These are phyloP conservation scores for Palythoa grandis DNA, from an alignment of 92 coral and sea anemone genomes.

Conservation along the genomic window DNA sequence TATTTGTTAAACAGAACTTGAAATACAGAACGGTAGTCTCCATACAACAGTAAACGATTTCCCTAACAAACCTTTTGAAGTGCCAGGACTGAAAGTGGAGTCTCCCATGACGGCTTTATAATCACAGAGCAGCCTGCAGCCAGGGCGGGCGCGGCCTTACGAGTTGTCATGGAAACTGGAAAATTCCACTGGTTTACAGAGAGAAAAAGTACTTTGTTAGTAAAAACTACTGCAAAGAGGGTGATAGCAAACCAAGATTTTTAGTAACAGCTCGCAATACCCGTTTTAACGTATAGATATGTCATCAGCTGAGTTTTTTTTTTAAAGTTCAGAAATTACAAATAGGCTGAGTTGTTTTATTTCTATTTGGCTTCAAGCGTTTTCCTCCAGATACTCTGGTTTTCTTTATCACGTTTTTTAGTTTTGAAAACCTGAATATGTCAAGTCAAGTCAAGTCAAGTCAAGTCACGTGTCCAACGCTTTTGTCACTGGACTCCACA, in stretches of 20 bases:
- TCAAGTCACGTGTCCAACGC: no score
- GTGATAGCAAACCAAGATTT: not conserved
- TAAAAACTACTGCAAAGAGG: not conserved
- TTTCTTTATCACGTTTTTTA: no score
- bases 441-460: no score
- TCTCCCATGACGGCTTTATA: conserved; percentile 57
- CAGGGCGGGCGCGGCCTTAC: conserved; percentile 60
- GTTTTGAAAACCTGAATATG: no score
- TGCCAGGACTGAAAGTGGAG: conserved; percentile 59
- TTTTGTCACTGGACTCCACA: no score
- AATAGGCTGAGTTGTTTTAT: no score
- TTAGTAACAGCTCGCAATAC: not conserved
- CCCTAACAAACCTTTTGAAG: conserved; percentile 48
- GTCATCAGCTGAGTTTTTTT: no score
- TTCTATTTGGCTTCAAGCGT: no score
- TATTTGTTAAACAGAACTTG: no score
- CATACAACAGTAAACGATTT: no score
- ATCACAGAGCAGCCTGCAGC: conserved; percentile 65
- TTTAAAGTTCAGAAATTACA: no score
- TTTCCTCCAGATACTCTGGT: no score
- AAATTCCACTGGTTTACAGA: conserved; percentile 52
- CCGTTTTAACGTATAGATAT: not conserved
- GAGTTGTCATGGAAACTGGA: conserved; percentile 62
- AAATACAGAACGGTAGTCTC: not conserved
- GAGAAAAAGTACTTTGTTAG: not conserved